Base-by-base conservation (phyloP, 2,113 vertebrate species). In the Marcusenius ussheri region DNA sequence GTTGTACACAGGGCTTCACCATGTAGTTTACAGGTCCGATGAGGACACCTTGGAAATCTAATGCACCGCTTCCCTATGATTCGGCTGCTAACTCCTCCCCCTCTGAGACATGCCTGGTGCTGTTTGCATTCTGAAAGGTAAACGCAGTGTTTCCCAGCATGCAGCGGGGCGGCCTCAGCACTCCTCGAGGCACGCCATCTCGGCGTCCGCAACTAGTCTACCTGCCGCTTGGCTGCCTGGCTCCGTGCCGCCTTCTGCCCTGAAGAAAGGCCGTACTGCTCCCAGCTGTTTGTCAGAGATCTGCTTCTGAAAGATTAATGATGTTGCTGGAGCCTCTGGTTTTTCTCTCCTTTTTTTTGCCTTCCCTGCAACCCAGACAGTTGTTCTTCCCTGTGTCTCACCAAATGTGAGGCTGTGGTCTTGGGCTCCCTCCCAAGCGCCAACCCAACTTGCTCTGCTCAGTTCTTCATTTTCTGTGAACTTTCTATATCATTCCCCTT, bases 281-380 rank as follows among this genome's bases (percentile, higher is more conserved):
- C 74, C 74, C 74, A 80, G 74, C 74, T 80, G 74, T 80, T 80
- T 80, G 35, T 80, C 74, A 80, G 74, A 35, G 74, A 80, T 80
- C 74, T 80, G 74, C 13, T 80, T 80, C 74, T 80, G 74, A 80
- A 80, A 80, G 74, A 80, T 80, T 80, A 80, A 80, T 80, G 74
- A 80, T 80, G 74, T 80, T 80, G 74, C 74, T 42, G 35, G 6
- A 80, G 74, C 74, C 74, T 77, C 70, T 17, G 35, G 35, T 80
- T 39, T 80, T 80, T 80, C 13, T 80, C 4, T 77, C 13, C 42
- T 80, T 42, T 35, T 17, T 77, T 19, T 80, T 42, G 13, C 70
- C 27, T 77, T 77, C 70, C 70, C 27, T 39, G 5, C 19, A 56
- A 56, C 53, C 19, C 53, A 7, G 70, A 39, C 70, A 39, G 31